Base-by-base conservation (phyloP, 2,797 vertebrate species). In the Fundulus diaphanus region DNA sequence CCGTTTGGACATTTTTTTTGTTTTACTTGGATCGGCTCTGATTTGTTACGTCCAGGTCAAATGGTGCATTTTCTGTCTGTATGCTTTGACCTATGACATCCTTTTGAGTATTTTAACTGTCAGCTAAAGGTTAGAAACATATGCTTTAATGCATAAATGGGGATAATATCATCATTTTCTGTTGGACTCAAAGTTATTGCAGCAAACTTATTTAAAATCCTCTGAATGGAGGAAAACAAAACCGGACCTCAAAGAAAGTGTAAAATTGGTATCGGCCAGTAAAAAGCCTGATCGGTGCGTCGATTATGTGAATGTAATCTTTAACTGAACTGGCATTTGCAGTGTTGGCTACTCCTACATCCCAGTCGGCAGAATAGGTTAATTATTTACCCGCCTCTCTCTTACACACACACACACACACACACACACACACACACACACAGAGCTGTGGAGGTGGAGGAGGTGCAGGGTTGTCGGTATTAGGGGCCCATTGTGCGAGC, bases 361-460 rank as follows among this genome's bases (percentile, higher is more conserved):
- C 95, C 95, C 83, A 96, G 96, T 95, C 96, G 97, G 92, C 94
- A 97, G 96, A 98, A 97, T 97, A 97, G 97, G 98, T 99, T 98
- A 99, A 98, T 99, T 97, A 99, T 99, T 99, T 97, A 98, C 97
- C 75, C 93, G 95, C 95, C 9, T 44, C 63, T n/a, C 35, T 22
- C 59, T 7, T 13, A 16, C 57, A 7, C 31, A 94, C 96, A 95
- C 96, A 95, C 95, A 76, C 81, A 46, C 44, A 46, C 44, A 46
- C 46, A 15, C 24, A 54, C 96, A 94, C 96, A 95, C 96, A 77
- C 83, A 72, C 74, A 80, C 96, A 96, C 95, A 96, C 78, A 87
- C 88, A 97, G 96, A 97, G 96, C 96, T 97, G 97, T 97, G 96
- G 96, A 96, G 78, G 67, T 95, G 92, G 94, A 93, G 85, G 84